Evolutionary conservation across 2,888 invertebrate species (phyloP).

Genomic region (Leucophenga montana): DNA sequence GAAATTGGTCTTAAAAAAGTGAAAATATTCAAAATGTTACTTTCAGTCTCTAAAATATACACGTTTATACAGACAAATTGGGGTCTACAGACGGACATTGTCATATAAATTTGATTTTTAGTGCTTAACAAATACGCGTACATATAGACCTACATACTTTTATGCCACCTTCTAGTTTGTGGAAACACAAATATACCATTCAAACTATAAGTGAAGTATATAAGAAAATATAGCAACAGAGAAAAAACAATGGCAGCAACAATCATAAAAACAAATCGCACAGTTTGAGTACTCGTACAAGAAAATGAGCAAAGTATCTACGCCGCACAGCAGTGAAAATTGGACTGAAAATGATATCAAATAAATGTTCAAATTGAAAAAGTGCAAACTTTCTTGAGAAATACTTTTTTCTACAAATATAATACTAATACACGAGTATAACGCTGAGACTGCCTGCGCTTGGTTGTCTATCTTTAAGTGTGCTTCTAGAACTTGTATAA

Average conservation of each 20-base stretch:
- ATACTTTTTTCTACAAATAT: too few relatives aligned
- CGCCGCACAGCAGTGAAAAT: not conserved
- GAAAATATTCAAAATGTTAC: too few relatives aligned
- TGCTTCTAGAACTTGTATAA: conserved; percentile 31
- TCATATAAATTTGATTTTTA: too few relatives aligned
- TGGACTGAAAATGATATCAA: conserved; percentile 23
- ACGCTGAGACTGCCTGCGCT: conserved; percentile 1
- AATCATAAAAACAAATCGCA: not conserved
- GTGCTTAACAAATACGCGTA: too few relatives aligned
- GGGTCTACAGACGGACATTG: too few relatives aligned
- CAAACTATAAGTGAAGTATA: not conserved
- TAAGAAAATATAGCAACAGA: not conserved
- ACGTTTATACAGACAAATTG: too few relatives aligned
- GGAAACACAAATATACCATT: not conserved
- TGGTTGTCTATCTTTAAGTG: not conserved
- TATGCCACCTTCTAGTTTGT: too few relatives aligned
- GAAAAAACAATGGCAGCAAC: not conserved
- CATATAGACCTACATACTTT: too few relatives aligned
- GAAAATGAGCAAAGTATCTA: too few relatives aligned
- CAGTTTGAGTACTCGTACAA: too few relatives aligned
- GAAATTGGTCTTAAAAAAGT: too few relatives aligned
- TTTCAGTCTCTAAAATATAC: too few relatives aligned
- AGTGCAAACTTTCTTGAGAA: not conserved
- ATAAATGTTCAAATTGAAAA: not conserved
- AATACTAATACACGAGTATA: not conserved